These are phyloP conservation scores for Artemia sinica DNA, from an alignment of 2,888 invertebrate species.

Conservation along the genomic window DNA sequence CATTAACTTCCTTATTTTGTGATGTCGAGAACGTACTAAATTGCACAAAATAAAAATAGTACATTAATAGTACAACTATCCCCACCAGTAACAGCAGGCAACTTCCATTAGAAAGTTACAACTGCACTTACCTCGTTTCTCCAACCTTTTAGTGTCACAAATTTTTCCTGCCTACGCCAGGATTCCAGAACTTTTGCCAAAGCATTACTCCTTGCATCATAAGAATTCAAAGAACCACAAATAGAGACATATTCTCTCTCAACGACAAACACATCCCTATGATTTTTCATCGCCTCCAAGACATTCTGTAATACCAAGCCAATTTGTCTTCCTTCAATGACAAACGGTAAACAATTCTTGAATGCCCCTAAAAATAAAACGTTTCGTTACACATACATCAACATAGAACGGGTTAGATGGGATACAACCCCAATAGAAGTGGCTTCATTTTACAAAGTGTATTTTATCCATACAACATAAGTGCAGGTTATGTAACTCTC, in stretches of 20 bases:
- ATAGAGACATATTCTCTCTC: slow-evolving; percentile 59
- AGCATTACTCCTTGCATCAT: slow-evolving; percentile 56
- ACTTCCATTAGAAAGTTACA: slow-evolving; percentile 14
- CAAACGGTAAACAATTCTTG: slow-evolving; percentile 64
- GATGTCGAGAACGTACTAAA: neutral
- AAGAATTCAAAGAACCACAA: slow-evolving; percentile 70
- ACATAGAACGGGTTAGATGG: too few relatives aligned
- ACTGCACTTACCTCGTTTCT: slow-evolving; percentile 55
- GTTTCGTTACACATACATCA: too few relatives aligned
- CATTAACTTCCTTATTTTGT: slow-evolving; percentile 15
- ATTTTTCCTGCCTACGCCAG: slow-evolving; percentile 52
- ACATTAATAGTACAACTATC: slow-evolving; percentile 8
- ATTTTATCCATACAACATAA: too few relatives aligned
- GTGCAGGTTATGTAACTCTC: too few relatives aligned
- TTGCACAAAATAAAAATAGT: neutral
- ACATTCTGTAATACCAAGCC: slow-evolving; percentile 72
- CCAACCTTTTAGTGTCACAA: slow-evolving; percentile 73
- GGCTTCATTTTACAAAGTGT: too few relatives aligned
- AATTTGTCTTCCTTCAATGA: slow-evolving; percentile 72
- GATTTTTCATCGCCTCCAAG: slow-evolving; percentile 55
- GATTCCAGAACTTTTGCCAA: slow-evolving; percentile 61
- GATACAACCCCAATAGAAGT: too few relatives aligned
- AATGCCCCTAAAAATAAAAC: slow-evolving; percentile 26
- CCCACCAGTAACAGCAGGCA: neutral
- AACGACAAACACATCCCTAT: slow-evolving; percentile 61